These are phyloP conservation scores for Euphydryas editha DNA, from an alignment of 2,888 invertebrate genomes.

Conservation along the genomic window DNA sequence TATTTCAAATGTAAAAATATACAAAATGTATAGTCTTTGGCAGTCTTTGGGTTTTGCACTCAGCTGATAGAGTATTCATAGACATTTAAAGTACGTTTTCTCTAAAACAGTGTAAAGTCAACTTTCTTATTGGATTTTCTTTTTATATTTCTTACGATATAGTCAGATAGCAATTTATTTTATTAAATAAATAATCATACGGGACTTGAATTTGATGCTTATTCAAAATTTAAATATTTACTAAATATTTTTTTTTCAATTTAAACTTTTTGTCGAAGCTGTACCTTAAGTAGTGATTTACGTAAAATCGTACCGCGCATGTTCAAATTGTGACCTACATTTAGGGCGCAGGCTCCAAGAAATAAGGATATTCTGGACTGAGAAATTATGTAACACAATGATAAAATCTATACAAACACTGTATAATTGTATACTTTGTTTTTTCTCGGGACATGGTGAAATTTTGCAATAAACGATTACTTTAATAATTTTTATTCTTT, in stretches of 20 bases:
- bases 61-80: constrained; percentile 40
- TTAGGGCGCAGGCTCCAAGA: constrained; percentile 30
- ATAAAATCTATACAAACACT: neutral
- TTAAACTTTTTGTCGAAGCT: neutral
- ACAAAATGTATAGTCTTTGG: constrained; percentile 21
- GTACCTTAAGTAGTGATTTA: constrained; percentile 20
- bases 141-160: neutral
- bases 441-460: neutral
- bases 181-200: neutral
- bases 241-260: neutral
- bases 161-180: neutral
- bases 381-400: neutral
- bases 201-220: neutral
- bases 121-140: constrained; percentile 1
- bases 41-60: constrained; percentile 29
- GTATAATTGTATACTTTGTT: neutral
- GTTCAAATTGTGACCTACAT: constrained; percentile 41
- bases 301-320: constrained; percentile 34
- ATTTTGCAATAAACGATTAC: neutral
- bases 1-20: constrained; percentile 22
- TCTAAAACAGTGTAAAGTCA: neutral
- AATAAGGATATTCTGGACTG: neutral
- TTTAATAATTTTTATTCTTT: too few species aligned
- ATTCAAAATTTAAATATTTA: neutral
- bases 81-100: constrained; percentile 36